phyloP scores from a whole-genome alignment of 2,113 vertebrate species.

The Hippolais icterina region DNA sequence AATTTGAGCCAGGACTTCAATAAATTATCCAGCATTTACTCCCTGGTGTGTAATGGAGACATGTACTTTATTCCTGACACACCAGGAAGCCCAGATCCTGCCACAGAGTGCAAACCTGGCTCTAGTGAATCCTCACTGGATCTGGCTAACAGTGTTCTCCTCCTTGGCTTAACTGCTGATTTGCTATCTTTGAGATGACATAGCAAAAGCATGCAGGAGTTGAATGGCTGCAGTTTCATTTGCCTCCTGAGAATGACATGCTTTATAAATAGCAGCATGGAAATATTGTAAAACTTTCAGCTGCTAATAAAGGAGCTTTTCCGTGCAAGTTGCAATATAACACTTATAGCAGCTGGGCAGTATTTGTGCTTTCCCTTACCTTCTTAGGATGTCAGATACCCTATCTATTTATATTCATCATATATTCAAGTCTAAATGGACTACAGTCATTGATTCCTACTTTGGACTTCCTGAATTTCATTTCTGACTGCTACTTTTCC shows the following conservation, averaged over 20 bases:
- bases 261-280: background rate
- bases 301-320: background rate
- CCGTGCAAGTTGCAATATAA: background rate
- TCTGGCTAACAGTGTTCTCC: background rate
- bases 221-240: background rate
- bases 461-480: background rate
- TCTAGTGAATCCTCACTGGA: background rate
- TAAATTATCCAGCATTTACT: background rate
- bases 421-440: background rate
- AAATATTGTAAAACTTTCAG: background rate
- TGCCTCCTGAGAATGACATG: background rate
- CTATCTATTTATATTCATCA: background rate
- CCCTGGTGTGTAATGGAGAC: background rate
- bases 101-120: background rate
- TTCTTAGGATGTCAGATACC: background rate
- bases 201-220: background rate
- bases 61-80: background rate
- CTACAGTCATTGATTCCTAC: conserved; percentile 8
- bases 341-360: background rate
- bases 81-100: background rate
- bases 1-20: background rate
- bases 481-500: conserved; percentile 53
- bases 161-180: background rate
- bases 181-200: background rate
- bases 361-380: background rate